A percentile compares a stretch with the other conserved stretches of the same genome.
These are phyloP conservation scores for Agelas oroides DNA, from an alignment of 37 sponge, comb jelly and placozoan genomes.

Conservation along the genomic window DNA sequence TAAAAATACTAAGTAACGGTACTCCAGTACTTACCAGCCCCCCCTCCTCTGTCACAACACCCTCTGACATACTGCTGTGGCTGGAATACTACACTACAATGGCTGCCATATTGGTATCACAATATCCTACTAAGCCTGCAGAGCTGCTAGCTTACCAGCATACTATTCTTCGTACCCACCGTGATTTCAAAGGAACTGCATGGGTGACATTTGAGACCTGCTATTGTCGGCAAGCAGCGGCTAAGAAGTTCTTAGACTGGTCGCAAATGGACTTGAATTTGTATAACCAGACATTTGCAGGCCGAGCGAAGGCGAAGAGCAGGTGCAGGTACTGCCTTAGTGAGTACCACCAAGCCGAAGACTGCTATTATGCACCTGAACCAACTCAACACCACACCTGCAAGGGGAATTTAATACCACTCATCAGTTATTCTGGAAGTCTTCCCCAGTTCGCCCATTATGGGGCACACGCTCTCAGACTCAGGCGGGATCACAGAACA, in stretches of 20 bases:
- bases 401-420: not conserved
- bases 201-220: conserved; percentile 38
- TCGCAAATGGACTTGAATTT: conserved; percentile 7
- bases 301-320: conserved; percentile 1
- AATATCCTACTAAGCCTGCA: conserved; percentile 16
- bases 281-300: conserved; percentile 48
- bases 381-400: not conserved
- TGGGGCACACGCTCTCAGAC: not conserved
- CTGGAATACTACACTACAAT: conserved; percentile 33
- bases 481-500: not conserved
- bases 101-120: conserved; percentile 14
- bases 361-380: conserved; percentile 11
- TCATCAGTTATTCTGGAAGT: not conserved
- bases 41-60: no score
- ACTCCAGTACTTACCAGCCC: no score
- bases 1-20: no score
- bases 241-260: conserved; percentile 41
- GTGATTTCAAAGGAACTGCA: not conserved
- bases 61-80: conserved; percentile 47
- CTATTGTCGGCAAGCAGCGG: conserved; percentile 33
- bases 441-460: not conserved
- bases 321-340: conserved; percentile 2
- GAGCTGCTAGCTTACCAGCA: conserved; percentile 27
- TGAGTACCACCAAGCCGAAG: not conserved
- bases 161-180: not conserved